Evolutionary conservation across 1,140 invertebrate species (phyloP), one percentile per base, ranked within the genome.

Genomic region (Drosophila trapezifrons): DNA sequence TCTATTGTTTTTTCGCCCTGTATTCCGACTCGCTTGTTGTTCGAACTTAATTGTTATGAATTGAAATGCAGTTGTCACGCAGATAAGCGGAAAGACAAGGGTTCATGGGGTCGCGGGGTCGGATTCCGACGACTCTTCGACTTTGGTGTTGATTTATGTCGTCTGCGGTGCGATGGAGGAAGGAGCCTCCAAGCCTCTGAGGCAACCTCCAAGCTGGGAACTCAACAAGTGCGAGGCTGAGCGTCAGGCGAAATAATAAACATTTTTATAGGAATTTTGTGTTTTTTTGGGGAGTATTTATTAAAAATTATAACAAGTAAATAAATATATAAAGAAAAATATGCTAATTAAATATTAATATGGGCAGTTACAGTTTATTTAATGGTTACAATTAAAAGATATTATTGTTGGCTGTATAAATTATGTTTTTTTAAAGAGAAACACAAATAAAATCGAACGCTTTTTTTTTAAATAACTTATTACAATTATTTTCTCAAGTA

Each of bases 41-140:
- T 76, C 49, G 32, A 40, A 72, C 51, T 79, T 86, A 86, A 86
- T 86, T 86, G 75, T 87, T 87, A 86, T 86, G 82, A 86, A 86
- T 87, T 86, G 83, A 86, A 86, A 87, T 87, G 76, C 70, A 82
- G 64, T 87, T 82, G 65, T 81, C 46, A 63, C 76, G 42, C 32
- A 64, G 75, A 81, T 82, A 82, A 78, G 69, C 20, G 13, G n/a
- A 27, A 20, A 67, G 47, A 42, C 58, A 42, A 46, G 60, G 72
- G 73, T 76, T 60, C 54, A 32, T 15, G 47, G 55, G 78, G 46
- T 78, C 66, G 40, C 7, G 27, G 46, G 43, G 37, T 74, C 42
- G 4, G 47, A 47, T 55, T 57, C 47, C 40, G 35, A 42, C 43
- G 45, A 40, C 76, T 79, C 38, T 43, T 40, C 58, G 66, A 55